Conservation (phyloP, 30 jellyfish, hydroid and myxozoan species). For the Haliclystus octoradiatus region DNA sequence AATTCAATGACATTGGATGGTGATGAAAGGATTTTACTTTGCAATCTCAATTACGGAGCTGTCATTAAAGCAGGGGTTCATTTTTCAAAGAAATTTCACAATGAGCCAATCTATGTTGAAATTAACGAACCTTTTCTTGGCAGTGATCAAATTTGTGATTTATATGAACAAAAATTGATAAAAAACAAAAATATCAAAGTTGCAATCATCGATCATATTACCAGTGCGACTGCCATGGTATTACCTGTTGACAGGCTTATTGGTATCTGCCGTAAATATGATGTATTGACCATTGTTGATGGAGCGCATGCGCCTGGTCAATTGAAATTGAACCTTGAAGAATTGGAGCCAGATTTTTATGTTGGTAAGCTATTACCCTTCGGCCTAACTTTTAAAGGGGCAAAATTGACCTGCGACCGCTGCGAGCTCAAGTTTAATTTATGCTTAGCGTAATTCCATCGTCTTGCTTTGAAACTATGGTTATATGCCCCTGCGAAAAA, state of each 20-base stretch:
- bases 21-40: slow-evolving; percentile 46
- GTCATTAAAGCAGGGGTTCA: slow-evolving; percentile 54
- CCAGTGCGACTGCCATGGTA: slow-evolving; percentile 71
- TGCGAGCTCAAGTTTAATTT: no score
- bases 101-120: slow-evolving; percentile 24
- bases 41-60: slow-evolving; percentile 72
- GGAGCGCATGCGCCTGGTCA: slow-evolving; percentile 99
- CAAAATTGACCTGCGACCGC: no score
- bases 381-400: no score
- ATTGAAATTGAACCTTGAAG: slow-evolving; percentile 52
- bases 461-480: no score
- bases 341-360: slow-evolving; percentile 71
- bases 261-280: slow-evolving; percentile 53
- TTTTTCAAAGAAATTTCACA: slow-evolving; percentile 45
- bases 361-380: no score
- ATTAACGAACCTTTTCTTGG: slow-evolving; percentile 57
- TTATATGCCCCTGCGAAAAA: no score
- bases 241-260: slow-evolving; percentile 68
- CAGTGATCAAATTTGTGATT: slow-evolving; percentile 35
- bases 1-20: slow-evolving; percentile 8
- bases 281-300: slow-evolving; percentile 62
- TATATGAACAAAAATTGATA: slow-evolving; percentile 18
- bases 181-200: slow-evolving; percentile 41
- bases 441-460: no score
- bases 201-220: slow-evolving; percentile 87